Percentiles rank a stretch among this genome's conserved stretches.
These are phyloP conservation scores for Anarsia innoxiella DNA, from an alignment of 2,888 invertebrate species.

Conservation along the genomic window DNA sequence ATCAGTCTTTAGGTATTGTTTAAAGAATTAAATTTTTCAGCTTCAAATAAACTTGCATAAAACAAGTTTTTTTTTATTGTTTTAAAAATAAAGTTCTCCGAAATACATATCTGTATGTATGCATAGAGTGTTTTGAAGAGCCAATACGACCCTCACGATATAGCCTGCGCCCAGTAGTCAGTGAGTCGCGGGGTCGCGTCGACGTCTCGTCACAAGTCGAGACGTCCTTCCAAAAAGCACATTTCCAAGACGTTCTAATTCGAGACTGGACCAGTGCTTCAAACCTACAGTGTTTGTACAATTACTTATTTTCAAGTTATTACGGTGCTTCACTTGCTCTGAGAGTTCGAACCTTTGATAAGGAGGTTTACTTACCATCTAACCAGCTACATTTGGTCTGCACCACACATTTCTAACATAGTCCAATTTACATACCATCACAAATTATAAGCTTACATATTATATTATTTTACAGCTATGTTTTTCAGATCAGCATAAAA, in stretches of 20 bases:
- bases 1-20: too few relatives aligned
- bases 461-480: background rate
- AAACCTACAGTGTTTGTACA: conserved; percentile 23
- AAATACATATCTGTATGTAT: conserved; percentile 15
- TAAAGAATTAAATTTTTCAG: too few relatives aligned
- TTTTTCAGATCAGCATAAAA: background rate
- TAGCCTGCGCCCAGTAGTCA: conserved; percentile 60
- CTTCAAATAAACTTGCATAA: too few relatives aligned
- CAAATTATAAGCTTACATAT: background rate
- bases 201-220: conserved; percentile 42
- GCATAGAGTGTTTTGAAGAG: conserved; percentile 36
- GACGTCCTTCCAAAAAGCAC: conserved; percentile 35
- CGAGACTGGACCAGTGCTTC: conserved; percentile 45
- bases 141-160: conserved; percentile 37
- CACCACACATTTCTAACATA: conserved; percentile 32
- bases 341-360: conserved; percentile 31
- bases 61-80: too few relatives aligned
- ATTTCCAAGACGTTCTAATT: conserved; percentile 39
- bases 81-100: too few relatives aligned
- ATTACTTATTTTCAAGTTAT: background rate
- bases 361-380: conserved; percentile 38
- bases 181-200: conserved; percentile 46
- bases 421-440: conserved; percentile 17
- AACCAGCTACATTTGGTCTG: conserved; percentile 45
- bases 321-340: conserved; percentile 13